Base-by-base conservation (phyloP, 2,113 vertebrate species). In the Camelus dromedarius region DNA sequence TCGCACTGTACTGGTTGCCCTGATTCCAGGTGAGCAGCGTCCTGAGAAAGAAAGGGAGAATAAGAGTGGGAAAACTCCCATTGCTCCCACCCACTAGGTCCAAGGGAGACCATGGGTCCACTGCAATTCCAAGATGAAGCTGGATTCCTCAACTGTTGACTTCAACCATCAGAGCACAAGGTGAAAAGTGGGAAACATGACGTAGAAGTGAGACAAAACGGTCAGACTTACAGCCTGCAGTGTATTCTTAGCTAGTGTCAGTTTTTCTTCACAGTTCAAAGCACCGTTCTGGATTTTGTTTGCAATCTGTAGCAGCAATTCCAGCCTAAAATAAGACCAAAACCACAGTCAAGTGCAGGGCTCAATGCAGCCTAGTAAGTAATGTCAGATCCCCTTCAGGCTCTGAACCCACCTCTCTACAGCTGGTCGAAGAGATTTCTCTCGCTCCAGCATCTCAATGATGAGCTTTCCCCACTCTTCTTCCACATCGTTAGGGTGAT, bases 401-500 rank as follows among this genome's bases (percentile, higher is more conserved):
- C 16, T 26, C 50, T 9, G 32, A 75, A 92, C 97, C 1, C 0
- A 99, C 99, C 99, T 99, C 95, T 99, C 99, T 95, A 99, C 99
- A 0, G 99, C 99, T 0, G 99, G 99, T 76, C 99, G 98, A 16
- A 99, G 98, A 8, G 99, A 99, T 97, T 99, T 99, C 98, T 99
- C 99, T 1, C 99, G 98, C 97, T 99, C 99, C 97, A 99, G 98
- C 99, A 99, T 99, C 98, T 99, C 99, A 46, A 99, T 98, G 98
- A 99, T 99, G 94, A 99, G 99, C 95, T 99, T 99, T 35, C 99
- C 99, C 99, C 99, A 99, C 62, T 99, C 99, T 98, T 99, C 99
- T 97, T 99, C 99, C 95, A 99, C 98, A 24, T 99, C 99, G 0
- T 99, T 99, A 76, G 99, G 99, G 97, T 99, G 99, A 97, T 99